Evolutionary conservation across 2,797 vertebrate species (phyloP).

Genomic region (Rhinella marina): DNA sequence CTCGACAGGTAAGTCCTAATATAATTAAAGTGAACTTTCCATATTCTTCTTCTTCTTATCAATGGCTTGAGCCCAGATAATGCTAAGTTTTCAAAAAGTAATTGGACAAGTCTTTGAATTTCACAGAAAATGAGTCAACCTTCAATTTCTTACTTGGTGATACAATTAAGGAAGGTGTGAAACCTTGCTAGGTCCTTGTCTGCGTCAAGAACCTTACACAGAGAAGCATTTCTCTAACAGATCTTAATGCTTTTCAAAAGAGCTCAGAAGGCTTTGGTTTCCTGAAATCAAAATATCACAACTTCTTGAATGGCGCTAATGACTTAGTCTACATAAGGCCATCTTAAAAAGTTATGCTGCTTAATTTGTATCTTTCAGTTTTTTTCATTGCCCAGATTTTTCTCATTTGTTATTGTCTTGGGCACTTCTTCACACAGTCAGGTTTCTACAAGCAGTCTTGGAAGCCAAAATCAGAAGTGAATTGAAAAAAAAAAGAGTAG

Average conservation of each 20-base stretch:
- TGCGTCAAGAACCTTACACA: slow-evolving; percentile 20
- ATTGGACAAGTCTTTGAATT: not conserved
- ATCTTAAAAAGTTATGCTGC: not conserved
- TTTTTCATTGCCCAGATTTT: no score
- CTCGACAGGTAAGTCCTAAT: slow-evolving; percentile 85
- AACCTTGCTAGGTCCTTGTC: slow-evolving; percentile 25
- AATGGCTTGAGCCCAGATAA: not conserved
- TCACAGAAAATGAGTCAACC: not conserved
- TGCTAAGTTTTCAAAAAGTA: not conserved
- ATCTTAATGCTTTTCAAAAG: slow-evolving; percentile 1
- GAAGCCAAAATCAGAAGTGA: no score
- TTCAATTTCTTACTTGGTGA: not conserved
- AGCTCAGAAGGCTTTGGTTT: not conserved
- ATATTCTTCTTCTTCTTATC: not conserved
- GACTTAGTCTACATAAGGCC: not conserved
- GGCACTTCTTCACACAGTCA: no score
- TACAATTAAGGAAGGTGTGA: slow-evolving; percentile 26
- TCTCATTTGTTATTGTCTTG: not conserved
- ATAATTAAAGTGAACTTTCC: not conserved
- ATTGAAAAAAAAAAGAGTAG: no score
- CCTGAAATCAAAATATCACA: slow-evolving; percentile 2
- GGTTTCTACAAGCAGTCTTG: no score
- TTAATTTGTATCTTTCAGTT: not conserved
- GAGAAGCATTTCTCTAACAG: not conserved
- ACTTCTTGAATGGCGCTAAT: slow-evolving; percentile 21